A percentile compares a stretch with the other conserved stretches of the same genome.
These are phyloP conservation scores for Morinoia aosen DNA, from an alignment of 2,888 invertebrate genomes.

Conservation along the genomic window DNA sequence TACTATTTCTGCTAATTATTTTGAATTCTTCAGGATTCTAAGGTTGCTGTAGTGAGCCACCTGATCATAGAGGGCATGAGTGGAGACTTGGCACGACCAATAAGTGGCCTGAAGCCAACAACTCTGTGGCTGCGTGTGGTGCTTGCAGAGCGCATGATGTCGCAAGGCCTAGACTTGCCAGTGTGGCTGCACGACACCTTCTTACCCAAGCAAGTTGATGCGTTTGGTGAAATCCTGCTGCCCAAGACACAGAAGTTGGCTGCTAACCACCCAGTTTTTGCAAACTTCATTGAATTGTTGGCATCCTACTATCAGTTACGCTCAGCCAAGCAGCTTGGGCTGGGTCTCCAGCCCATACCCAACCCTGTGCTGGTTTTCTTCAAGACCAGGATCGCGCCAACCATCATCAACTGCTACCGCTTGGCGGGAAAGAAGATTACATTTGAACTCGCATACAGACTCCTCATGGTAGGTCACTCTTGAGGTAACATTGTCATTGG, in stretches of 20 bases:
- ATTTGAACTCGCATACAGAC: conserved; percentile 32
- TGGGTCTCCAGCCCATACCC: not conserved
- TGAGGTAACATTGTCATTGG: not conserved
- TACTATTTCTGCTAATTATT: not conserved
- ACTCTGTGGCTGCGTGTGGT: conserved; percentile 44
- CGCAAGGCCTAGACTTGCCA: not conserved
- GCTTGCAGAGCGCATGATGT: conserved; percentile 45
- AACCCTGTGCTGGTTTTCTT: conserved; percentile 39
- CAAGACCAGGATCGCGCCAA: conserved; percentile 39
- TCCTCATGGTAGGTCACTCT: not conserved
- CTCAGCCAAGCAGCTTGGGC: not conserved
- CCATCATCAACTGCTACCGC: conserved; percentile 47
- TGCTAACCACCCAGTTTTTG: conserved; percentile 21
- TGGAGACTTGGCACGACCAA: not conserved
- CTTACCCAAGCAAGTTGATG: conserved; percentile 24
- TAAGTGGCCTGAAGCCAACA: not conserved
- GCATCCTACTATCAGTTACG: conserved; percentile 15
- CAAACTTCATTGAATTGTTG: conserved; percentile 35
- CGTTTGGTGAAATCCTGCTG: conserved; percentile 26
- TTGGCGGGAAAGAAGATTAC: not conserved
- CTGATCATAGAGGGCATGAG: conserved; percentile 30
- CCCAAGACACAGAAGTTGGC: conserved; percentile 33
- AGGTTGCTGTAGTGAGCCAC: conserved; percentile 40
- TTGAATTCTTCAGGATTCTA: not conserved
- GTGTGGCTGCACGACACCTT: conserved; percentile 45